Base-by-base conservation (phyloP, 2,113 vertebrate genomes). In the Perca schrenkii region DNA sequence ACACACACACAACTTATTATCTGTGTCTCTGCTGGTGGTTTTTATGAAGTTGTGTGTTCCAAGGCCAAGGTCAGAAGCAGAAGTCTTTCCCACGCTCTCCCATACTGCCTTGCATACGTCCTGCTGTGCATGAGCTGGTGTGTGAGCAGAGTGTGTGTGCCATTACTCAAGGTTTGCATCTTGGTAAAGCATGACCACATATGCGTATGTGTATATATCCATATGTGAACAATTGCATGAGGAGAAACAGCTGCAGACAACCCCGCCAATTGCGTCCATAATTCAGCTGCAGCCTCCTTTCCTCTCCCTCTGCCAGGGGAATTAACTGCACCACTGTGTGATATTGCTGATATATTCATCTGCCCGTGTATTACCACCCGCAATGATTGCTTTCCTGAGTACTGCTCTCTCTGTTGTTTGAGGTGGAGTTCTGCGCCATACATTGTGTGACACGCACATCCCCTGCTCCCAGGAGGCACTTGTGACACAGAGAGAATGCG, bases 321-420 rank as follows among this genome's bases (percentile, higher is more conserved):
- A 88, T 89, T 69, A 74, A 87, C 76, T 66, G 74, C 84, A 34
- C 50, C 74, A 2, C 57, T 8, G 57, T 60, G 70, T 43, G 79
- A 87, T 89, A 79, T 84, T 11, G 8, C 77, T 73, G 63, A 86
- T 87, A 72, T 57, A 87, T 91, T 83, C 79, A 79, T 87, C 87
- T 86, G 64, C 75, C 0, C 6, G 60, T 66, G 70, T 76, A 67
- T 86, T 71, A 74, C 78, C 79, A 15, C 63, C 4, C 4, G 12
- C 73, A 22, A 68, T 86, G 79, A 91, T 90, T 89, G 83, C 69
- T 86, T 86, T 69, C 56, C 79, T 34, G 52, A 66, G 64, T 8
- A 56, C 16, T 53, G 11, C 43, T 47, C 49, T 34, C 64, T 43
- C 22, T 52, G 64, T 74, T 81, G 67, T 86, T 86, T 67, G 73